A percentile compares a stretch with the other conserved stretches of the same genome.
Conservation (phyloP, 2,888 invertebrate genomes). For the Acanthacorydalis orientalis region DNA sequence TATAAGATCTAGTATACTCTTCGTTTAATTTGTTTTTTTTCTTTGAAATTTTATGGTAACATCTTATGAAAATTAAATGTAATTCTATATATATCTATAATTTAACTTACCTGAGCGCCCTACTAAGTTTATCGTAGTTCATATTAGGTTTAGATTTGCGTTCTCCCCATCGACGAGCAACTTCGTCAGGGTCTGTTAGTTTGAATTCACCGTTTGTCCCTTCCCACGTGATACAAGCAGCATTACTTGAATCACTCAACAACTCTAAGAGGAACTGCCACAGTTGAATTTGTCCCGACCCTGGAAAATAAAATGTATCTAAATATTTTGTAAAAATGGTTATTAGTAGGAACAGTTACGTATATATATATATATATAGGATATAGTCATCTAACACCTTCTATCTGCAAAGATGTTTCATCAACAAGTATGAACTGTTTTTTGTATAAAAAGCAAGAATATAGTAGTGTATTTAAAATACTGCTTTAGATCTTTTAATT, state of each 20-base stretch:
- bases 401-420: no score
- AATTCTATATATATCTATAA: no score
- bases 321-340: background rate
- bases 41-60: no score
- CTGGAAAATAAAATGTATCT: conserved; percentile 28
- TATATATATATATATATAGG: background rate
- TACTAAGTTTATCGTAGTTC: conserved; percentile 98
- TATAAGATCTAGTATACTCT: no score
- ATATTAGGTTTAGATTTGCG: conserved; percentile 98
- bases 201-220: conserved; percentile 98
- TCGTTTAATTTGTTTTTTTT: no score
- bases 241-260: conserved; percentile 87
- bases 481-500: no score
- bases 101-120: conserved; percentile 69
- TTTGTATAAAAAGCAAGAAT: no score
- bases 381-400: no score
- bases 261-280: conserved; percentile 98
- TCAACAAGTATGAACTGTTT: no score
- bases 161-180: conserved; percentile 96
- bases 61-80: no score
- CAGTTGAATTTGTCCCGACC: conserved; percentile 93
- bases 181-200: conserved; percentile 95
- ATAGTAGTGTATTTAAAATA: no score
- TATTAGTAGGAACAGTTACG: background rate
- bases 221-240: conserved; percentile 97